Percentiles rank a stretch among this genome's conserved stretches.
These are phyloP conservation scores for Saguinus midas DNA, from an alignment of 2,113 vertebrate genomes.

Conservation along the genomic window DNA sequence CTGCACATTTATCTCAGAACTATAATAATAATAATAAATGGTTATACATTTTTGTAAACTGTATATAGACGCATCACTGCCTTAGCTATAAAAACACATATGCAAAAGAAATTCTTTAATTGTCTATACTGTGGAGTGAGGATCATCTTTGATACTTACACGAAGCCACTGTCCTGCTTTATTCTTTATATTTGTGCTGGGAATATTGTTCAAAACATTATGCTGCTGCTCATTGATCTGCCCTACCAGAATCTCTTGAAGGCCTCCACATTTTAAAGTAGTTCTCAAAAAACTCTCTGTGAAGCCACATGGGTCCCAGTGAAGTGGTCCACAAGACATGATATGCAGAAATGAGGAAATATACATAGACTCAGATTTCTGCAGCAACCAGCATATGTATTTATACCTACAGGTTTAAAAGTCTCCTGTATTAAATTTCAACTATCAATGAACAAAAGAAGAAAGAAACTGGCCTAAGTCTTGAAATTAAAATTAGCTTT, in stretches of 20 bases:
- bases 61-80: rapidly evolving
- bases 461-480: background rate
- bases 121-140: background rate
- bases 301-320: background rate
- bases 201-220: background rate
- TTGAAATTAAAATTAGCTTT: background rate
- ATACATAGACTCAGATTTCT: background rate
- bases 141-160: background rate
- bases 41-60: background rate
- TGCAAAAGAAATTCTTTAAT: background rate
- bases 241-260: background rate
- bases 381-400: background rate
- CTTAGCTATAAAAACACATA: background rate
- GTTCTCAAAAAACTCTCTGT: rapidly evolving
- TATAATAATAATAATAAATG: background rate
- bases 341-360: background rate
- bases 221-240: background rate
- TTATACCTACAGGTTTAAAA: background rate
- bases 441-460: background rate
- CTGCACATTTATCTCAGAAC: too few species aligned
- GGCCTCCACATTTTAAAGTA: rapidly evolving
- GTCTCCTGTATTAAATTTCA: background rate
- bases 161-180: background rate
- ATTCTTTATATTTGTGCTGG: background rate
- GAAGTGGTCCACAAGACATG: rapidly evolving